Percentiles rank a stretch among this genome's conserved stretches.
phyloP scores from a whole-genome alignment of 2,797 vertebrate species.

The Hylomyscus alleni region DNA sequence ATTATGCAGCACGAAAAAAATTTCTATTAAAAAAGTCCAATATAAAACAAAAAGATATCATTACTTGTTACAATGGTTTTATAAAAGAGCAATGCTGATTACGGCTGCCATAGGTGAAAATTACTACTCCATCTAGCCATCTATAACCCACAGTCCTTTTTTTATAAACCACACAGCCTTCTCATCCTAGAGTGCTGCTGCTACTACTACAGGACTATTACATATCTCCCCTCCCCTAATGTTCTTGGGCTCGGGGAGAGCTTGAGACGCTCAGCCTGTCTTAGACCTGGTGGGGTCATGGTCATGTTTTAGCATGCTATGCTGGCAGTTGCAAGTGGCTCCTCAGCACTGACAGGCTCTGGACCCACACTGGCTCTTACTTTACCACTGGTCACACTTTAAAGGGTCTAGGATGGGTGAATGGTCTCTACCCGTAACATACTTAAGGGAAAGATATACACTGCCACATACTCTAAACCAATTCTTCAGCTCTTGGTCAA shows the following conservation, averaged over 20 bases:
- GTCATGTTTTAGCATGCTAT: not conserved
- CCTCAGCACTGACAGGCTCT: not conserved
- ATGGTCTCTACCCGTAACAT: not conserved
- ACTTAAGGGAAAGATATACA: not conserved
- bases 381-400: not conserved
- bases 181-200: not conserved
- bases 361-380: not conserved
- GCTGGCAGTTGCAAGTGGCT: not conserved
- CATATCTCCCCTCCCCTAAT: not conserved
- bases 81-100: not conserved
- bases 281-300: not conserved
- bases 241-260: not conserved
- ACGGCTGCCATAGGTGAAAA: not conserved
- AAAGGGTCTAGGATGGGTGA: not conserved
- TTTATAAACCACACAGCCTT: not conserved
- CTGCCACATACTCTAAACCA: not conserved
- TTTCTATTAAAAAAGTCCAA: not conserved
- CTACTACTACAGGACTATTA: not conserved
- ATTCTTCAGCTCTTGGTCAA: not conserved
- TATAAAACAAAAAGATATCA: not conserved
- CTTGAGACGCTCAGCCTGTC: not conserved
- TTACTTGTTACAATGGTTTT: not conserved
- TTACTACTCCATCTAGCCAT: not conserved
- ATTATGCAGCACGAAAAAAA: not conserved
- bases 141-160: not conserved